These are phyloP conservation scores for Prionace glauca DNA, from an alignment of 2,797 vertebrate species.

Conservation along the genomic window DNA sequence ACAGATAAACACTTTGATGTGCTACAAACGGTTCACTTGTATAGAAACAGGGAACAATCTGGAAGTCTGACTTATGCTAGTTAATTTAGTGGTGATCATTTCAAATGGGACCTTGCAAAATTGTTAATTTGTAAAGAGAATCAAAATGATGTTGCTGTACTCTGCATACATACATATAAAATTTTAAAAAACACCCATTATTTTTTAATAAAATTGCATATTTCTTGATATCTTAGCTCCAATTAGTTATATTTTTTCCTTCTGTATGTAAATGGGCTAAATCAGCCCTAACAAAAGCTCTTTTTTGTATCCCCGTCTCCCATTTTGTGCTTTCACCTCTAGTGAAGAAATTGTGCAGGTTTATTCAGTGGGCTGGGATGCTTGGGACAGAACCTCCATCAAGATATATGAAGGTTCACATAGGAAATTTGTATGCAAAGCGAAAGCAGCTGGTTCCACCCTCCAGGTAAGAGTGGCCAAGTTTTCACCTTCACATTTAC, in stretches of 20 bases:
- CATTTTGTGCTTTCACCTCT: constrained; percentile 33
- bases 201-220: constrained; percentile 6
- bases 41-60: neutral
- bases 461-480: constrained; percentile 69
- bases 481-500: constrained; percentile 88
- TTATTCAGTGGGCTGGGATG: constrained; percentile 38
- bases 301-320: constrained; percentile 7
- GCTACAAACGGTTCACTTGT: neutral
- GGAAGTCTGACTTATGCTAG: neutral
- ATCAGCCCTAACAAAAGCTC: neutral
- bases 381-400: constrained; percentile 33
- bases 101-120: neutral
- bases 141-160: neutral
- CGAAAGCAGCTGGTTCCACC: constrained; percentile 49
- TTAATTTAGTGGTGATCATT: neutral
- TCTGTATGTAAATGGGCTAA: constrained; percentile 1
- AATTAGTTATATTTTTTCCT: neutral
- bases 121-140: neutral
- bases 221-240: neutral
- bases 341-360: constrained; percentile 27
- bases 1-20: constrained; percentile 12
- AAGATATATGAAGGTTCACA: constrained; percentile 36
- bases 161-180: neutral
- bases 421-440: constrained; percentile 36
- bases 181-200: neutral